Evolutionary conservation across 2,888 invertebrate genomes (phyloP).

Genomic region (Agonum fuliginosum): DNA sequence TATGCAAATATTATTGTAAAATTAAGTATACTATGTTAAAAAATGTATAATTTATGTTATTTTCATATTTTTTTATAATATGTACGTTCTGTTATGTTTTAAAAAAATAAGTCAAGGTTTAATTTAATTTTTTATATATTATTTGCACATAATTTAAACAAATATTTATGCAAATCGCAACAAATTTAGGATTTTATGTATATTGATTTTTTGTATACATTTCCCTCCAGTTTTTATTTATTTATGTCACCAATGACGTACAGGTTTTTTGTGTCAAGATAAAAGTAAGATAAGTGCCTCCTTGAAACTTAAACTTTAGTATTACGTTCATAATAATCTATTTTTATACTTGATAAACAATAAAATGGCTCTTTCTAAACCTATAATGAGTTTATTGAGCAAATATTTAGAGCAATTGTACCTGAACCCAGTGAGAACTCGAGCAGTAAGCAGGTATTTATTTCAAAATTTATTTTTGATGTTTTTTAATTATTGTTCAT

Average conservation of each 20-base stretch:
- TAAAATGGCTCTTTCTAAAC: slow-evolving; percentile 83
- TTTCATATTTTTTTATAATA: too few relatives aligned
- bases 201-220: too few relatives aligned
- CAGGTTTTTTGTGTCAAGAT: background rate
- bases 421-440: slow-evolving; percentile 84
- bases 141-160: too few relatives aligned
- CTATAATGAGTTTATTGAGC: slow-evolving; percentile 80
- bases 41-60: too few relatives aligned
- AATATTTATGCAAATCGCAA: too few relatives aligned
- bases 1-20: too few relatives aligned
- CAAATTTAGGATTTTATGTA: too few relatives aligned
- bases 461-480: background rate
- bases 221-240: too few relatives aligned
- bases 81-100: too few relatives aligned
- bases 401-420: slow-evolving; percentile 86
- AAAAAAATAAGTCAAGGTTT: too few relatives aligned
- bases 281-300: slow-evolving; percentile 22
- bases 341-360: background rate
- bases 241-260: slow-evolving; percentile 8
- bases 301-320: background rate
- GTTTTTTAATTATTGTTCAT: slow-evolving; percentile 61
- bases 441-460: slow-evolving; percentile 85
- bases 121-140: too few relatives aligned
- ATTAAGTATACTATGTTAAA: too few relatives aligned
- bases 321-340: slow-evolving; percentile 3